Conservation (phyloP, 2,888 invertebrate species). For the Nephrotoma guestfalica region DNA sequence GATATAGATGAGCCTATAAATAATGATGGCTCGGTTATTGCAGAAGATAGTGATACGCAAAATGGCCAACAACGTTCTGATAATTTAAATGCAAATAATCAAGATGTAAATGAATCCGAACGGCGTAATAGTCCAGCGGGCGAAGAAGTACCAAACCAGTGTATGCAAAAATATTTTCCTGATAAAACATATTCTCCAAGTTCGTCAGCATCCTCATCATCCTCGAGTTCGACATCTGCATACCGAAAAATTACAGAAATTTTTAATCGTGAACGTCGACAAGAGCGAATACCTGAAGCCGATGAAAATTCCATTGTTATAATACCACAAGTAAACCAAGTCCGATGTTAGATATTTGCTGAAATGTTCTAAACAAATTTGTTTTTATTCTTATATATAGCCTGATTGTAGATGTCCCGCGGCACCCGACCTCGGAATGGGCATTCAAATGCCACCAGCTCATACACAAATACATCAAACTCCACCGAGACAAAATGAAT, state of each 20-base stretch:
- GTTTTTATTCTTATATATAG: not conserved
- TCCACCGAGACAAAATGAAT: conserved; percentile 40
- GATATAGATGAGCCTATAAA: conserved; percentile 58
- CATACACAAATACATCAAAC: conserved; percentile 31
- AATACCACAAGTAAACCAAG: conserved; percentile 26
- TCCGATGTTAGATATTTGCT: not conserved
- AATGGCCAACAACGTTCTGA: conserved; percentile 12
- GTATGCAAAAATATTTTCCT: conserved; percentile 24
- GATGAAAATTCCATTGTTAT: conserved; percentile 34
- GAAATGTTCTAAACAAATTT: not conserved
- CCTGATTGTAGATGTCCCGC: conserved; percentile 32
- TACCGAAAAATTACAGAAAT: conserved; percentile 41
- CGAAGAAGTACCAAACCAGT: conserved; percentile 37
- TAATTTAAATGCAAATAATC: conserved; percentile 15
- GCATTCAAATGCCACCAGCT: conserved; percentile 33
- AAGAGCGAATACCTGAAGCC: conserved; percentile 32
- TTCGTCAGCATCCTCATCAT: conserved; percentile 40
- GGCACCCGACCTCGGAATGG: conserved; percentile 41
- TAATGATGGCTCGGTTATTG: conserved; percentile 19
- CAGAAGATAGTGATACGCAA: conserved; percentile 12
- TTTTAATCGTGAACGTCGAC: conserved; percentile 31
- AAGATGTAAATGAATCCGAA: conserved; percentile 24
- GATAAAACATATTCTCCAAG: conserved; percentile 48
- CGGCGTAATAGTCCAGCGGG: conserved; percentile 50
- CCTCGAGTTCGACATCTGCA: conserved; percentile 43